These are phyloP conservation scores for Drosophila lini DNA, from an alignment of 1,140 invertebrate species.

Conservation along the genomic window DNA sequence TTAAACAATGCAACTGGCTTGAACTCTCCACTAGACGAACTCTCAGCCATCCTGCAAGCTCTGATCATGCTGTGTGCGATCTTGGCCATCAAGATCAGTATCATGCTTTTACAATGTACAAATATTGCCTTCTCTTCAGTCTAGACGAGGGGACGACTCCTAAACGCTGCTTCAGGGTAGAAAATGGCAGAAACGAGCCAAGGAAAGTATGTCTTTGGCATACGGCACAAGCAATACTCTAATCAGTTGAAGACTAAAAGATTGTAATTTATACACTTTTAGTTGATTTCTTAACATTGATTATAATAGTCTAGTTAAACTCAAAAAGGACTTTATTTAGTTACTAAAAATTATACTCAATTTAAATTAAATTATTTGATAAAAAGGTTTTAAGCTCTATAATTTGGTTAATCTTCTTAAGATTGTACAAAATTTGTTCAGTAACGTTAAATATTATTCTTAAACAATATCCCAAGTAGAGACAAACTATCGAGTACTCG, in stretches of 20 bases:
- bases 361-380: too few relatives aligned
- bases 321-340: neutral
- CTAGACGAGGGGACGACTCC: constrained; percentile 23
- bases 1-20: constrained; percentile 77
- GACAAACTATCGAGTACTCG: constrained; percentile 1
- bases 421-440: neutral
- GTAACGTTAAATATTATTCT: neutral
- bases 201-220: neutral
- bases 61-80: constrained; percentile 74
- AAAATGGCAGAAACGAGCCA: constrained; percentile 45
- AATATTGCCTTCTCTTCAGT: constrained; percentile 62
- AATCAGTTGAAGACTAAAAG: neutral
- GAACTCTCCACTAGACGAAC: constrained; percentile 60
- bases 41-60: constrained; percentile 20
- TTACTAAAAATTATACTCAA: neutral
- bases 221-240: constrained; percentile 50
- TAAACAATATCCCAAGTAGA: neutral
- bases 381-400: neutral
- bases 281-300: neutral
- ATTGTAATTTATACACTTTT: neutral
- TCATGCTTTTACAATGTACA: constrained; percentile 77
- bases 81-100: constrained; percentile 80
- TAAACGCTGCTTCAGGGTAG: constrained; percentile 31
- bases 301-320: neutral
- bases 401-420: neutral